Evolutionary conservation across 2,888 invertebrate genomes (phyloP), one percentile per base, ranked within the genome.

Genomic region (Alloscopus bannaensis): DNA sequence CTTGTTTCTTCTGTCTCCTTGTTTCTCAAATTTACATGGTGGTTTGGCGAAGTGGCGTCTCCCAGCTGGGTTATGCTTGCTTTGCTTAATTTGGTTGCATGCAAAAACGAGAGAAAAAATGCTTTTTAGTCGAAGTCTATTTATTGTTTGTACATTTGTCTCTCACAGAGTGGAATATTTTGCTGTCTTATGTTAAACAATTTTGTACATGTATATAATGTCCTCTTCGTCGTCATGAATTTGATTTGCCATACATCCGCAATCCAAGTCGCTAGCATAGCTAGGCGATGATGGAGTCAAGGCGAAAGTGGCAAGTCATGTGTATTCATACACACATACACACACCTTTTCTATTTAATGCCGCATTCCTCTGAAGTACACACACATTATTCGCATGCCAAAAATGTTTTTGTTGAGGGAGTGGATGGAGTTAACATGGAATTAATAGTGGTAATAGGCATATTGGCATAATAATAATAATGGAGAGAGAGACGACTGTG

Each of bases 171-270:
- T 69, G 69, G 59, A 70, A 68, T 29, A 26, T 64, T 40, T 8
- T n/a, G n/a, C n/a, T 69, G 26, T 31, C 40, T 18, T 52, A 20
- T 50, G 22, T 18, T 29, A 20, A 47, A 65, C 55, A 20, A 68
- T 6, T 24, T 42, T 2, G 40, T 6, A n/a, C 2, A 26, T 28
- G 64, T 47, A 18, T 31, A 52, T 24, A 3, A 13, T 24, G 60
- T 50, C 47, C 28, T 42, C 59, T 31, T 57, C 40, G 22, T 52
- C 22, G 42, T 69, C 45, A 59, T 50, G 55, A 69, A 69, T 42
- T 47, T 71, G 47, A 71, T 50, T 47, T 60, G 50, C 50, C 71
- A 26, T 64, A 28, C 52, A 72, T 72, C 72, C 72, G 72, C 72
- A 72, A 72, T 72, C 62, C 62, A 59, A 29, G 11, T 42, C 60